Evolutionary conservation across 2,888 invertebrate species (phyloP).

Genomic region (Lucinisca nassula): DNA sequence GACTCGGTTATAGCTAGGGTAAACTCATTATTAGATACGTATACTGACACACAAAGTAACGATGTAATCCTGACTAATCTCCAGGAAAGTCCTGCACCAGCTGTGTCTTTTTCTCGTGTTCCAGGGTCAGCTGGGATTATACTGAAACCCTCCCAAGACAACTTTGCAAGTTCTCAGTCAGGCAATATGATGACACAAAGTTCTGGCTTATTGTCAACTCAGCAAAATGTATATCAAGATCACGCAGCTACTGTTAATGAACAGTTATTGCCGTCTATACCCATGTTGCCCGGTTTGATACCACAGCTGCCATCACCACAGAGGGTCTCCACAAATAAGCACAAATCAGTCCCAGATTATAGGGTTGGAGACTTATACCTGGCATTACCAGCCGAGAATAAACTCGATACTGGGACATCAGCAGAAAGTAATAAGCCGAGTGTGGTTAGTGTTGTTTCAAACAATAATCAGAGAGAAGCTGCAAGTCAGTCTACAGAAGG

Average conservation of each 20-base stretch:
- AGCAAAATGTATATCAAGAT: neutral
- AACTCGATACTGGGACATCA: no score
- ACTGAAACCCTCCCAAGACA: neutral
- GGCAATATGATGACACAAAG: neutral
- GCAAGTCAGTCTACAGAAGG: no score
- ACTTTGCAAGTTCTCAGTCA: neutral
- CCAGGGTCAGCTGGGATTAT: neutral
- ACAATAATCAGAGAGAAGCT: no score
- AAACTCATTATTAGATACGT: neutral
- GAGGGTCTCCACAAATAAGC: neutral
- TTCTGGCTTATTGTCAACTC: neutral
- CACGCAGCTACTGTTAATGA: neutral
- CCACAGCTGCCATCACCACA: neutral
- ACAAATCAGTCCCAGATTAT: neutral
- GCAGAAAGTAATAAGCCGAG: no score
- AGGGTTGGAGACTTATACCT: neutral
- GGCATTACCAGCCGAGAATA: neutral
- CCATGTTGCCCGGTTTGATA: neutral
- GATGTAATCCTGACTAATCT: neutral
- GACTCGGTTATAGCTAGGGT: neutral
- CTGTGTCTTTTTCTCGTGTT: neutral
- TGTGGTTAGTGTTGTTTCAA: no score
- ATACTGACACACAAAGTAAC: neutral
- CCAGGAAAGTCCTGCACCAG: neutral
- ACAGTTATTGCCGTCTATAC: neutral